Conservation (phyloP, 2,113 vertebrate species). For the Tetrax tetrax region DNA sequence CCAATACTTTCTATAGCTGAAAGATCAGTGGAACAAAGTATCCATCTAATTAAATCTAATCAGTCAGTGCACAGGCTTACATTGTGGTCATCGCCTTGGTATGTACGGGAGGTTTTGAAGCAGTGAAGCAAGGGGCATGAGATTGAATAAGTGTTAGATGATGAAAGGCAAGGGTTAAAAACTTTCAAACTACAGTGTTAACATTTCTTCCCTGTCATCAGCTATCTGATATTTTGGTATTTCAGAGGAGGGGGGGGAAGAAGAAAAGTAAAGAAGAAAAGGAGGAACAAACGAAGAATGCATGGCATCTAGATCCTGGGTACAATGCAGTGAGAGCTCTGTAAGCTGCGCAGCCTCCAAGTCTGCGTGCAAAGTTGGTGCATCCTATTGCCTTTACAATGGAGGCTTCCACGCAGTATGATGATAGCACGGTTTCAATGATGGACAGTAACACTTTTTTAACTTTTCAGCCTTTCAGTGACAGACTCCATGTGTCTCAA, state of each 20-base stretch:
- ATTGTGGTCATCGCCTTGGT: constrained; percentile 70
- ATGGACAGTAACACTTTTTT: neutral
- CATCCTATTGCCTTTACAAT: neutral
- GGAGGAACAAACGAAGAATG: constrained; percentile 34
- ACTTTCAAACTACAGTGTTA: constrained; percentile 57
- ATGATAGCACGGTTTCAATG: neutral
- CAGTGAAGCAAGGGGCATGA: constrained; percentile 41
- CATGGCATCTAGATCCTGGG: constrained; percentile 30
- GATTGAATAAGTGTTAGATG: constrained; percentile 54
- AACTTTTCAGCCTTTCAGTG: neutral
- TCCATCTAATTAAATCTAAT: constrained; percentile 72
- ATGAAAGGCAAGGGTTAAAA: constrained; percentile 72
- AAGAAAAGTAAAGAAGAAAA: constrained; percentile 31
- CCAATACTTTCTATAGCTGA: constrained; percentile 65
- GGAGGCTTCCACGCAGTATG: neutral
- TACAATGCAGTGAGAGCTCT: neutral
- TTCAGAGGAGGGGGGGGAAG: neutral
- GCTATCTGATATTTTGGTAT: constrained; percentile 69
- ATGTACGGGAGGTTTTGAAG: constrained; percentile 58
- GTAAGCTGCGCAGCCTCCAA: neutral
- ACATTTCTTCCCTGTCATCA: constrained; percentile 69
- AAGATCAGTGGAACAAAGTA: constrained; percentile 70
- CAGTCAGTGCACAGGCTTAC: constrained; percentile 67
- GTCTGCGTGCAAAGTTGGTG: neutral
- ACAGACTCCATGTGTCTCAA: neutral